Evolutionary conservation across 2,113 vertebrate species (phyloP).

Genomic region (Circaetus cinerascens): DNA sequence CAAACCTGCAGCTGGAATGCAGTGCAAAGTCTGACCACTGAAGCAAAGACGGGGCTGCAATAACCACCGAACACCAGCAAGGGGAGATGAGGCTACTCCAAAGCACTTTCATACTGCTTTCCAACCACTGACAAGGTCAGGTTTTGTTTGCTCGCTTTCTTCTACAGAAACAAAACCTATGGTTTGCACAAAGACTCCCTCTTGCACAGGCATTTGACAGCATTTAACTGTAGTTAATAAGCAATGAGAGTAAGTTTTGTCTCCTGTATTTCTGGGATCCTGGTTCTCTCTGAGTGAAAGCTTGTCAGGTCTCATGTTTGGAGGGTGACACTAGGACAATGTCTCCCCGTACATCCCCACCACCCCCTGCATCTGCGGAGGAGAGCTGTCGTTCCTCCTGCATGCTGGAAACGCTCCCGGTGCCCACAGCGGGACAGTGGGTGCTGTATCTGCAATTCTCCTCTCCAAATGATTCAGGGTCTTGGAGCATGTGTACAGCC

Average conservation of each 20-base stretch:
- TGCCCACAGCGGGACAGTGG: fast-evolving
- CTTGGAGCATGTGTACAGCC: not conserved
- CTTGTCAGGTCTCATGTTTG: not conserved
- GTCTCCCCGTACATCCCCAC: no score
- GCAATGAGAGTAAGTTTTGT: not conserved
- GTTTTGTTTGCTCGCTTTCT: not conserved
- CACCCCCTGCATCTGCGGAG: not conserved
- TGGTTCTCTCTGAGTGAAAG: not conserved
- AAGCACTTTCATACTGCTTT: not conserved
- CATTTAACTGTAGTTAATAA: not conserved
- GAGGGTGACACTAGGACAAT: no score
- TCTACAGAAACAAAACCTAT: not conserved
- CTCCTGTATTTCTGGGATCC: not conserved
- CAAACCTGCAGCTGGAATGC: not conserved
- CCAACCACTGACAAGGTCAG: not conserved
- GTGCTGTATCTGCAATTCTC: not conserved
- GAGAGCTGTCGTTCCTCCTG: not conserved
- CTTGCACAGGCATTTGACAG: not conserved
- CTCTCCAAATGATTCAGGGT: not conserved
- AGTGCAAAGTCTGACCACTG: not conserved
- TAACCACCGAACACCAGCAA: constrained; percentile 22
- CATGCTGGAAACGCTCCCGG: fast-evolving
- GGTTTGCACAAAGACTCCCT: not conserved
- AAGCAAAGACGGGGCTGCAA: not conserved
- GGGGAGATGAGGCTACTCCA: constrained; percentile 49